Conservation (phyloP, 2,113 vertebrate species). For the Equus przewalskii region DNA sequence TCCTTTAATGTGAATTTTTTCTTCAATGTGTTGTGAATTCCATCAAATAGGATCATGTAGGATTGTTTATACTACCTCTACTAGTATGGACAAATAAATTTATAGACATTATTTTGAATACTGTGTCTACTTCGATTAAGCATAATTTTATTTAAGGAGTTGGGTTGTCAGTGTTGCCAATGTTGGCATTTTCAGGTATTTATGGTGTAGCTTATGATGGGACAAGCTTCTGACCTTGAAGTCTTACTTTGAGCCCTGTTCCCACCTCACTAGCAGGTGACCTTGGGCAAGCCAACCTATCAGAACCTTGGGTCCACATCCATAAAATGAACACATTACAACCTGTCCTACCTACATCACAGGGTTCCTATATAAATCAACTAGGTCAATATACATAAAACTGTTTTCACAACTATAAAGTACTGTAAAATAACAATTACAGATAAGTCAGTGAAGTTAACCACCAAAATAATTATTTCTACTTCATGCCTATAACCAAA, state of each 20-base stretch:
- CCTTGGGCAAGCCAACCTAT: background rate
- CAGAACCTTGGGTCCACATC: background rate
- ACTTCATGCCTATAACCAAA: conserved; percentile 54
- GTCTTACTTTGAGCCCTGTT: background rate
- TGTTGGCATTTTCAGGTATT: conserved; percentile 26
- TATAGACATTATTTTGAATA: conserved; percentile 54
- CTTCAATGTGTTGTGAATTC: background rate
- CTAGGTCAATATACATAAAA: background rate
- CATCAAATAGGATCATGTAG: conserved; percentile 40
- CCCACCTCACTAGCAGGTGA: background rate
- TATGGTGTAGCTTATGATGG: background rate
- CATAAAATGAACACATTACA: background rate
- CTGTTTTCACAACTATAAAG: background rate
- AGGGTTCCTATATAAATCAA: background rate
- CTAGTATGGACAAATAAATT: conserved; percentile 15
- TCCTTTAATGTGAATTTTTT: conserved; percentile 17
- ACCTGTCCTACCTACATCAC: background rate
- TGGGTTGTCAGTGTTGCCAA: background rate
- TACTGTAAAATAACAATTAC: conserved; percentile 58
- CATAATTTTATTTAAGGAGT: conserved; percentile 48
- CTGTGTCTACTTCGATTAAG: background rate
- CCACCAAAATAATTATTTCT: conserved; percentile 55
- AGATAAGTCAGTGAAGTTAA: conserved; percentile 1
- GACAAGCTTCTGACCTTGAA: conserved; percentile 37
- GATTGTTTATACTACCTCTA: conserved; percentile 32